These are phyloP conservation scores for Strix aluco DNA, from an alignment of 2,113 vertebrate species.

Conservation along the genomic window DNA sequence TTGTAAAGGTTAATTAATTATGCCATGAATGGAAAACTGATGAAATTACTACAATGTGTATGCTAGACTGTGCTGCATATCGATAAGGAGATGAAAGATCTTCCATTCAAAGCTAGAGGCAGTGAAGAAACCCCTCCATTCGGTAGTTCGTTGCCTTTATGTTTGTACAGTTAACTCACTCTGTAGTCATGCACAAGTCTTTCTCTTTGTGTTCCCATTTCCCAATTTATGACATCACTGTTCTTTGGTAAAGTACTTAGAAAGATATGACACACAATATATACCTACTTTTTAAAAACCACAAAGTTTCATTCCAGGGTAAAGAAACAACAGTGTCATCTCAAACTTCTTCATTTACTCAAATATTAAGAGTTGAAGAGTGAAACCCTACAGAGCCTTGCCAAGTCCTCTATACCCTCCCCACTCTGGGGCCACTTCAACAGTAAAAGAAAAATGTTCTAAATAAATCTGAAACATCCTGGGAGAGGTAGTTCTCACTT, in stretches of 20 bases:
- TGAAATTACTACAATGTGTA: neutral
- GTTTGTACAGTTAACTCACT: neutral
- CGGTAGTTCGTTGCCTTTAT: neutral
- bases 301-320: neutral
- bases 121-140: neutral
- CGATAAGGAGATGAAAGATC: neutral
- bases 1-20: conserved; percentile 24
- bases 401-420: neutral
- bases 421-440: neutral
- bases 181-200: neutral
- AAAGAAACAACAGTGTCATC: neutral
- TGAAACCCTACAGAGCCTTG: neutral
- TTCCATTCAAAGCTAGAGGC: neutral
- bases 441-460: neutral
- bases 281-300: neutral
- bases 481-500: neutral
- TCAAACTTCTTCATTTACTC: neutral
- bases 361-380: neutral
- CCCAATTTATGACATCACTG: neutral
- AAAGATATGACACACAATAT: neutral
- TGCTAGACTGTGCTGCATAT: neutral
- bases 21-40: neutral
- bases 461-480: neutral
- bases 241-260: neutral
- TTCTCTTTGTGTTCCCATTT: neutral